These are phyloP conservation scores for Tetanocera ferruginea DNA, from an alignment of 2,888 invertebrate species.

Conservation along the genomic window DNA sequence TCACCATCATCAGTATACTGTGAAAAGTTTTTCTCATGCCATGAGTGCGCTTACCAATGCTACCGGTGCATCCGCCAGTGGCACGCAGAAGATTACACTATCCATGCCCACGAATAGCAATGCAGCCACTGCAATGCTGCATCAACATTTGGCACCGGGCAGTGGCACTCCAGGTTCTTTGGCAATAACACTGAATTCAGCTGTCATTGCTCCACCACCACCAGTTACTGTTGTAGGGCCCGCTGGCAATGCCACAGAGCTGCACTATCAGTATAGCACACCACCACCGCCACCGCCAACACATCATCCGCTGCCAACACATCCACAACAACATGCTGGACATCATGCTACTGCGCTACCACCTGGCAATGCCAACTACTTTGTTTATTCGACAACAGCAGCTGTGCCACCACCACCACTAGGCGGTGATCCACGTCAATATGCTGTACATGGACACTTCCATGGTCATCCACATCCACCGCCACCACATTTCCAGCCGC, in stretches of 20 bases:
- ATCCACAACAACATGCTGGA: constrained; percentile 41
- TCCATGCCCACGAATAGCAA: constrained; percentile 54
- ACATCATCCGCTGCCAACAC: constrained; percentile 41
- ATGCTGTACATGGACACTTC: constrained; percentile 55
- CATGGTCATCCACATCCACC: constrained; percentile 59
- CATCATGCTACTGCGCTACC: constrained; percentile 38
- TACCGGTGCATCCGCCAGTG: constrained; percentile 52
- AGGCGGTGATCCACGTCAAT: constrained; percentile 58
- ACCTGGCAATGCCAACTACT: constrained; percentile 52
- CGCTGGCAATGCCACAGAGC: constrained; percentile 42
- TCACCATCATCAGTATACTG: constrained; percentile 62
- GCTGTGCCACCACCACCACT: constrained; percentile 40
- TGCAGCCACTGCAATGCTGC: constrained; percentile 40
- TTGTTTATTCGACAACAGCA: constrained; percentile 50
- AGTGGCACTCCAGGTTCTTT: constrained; percentile 45
- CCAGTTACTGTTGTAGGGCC: constrained; percentile 40
- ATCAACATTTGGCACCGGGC: constrained; percentile 38
- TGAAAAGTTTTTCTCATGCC: constrained; percentile 66
- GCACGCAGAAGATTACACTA: constrained; percentile 50
- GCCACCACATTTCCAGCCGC: constrained; percentile 55
- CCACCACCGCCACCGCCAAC: constrained; percentile 48
- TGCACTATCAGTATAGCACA: constrained; percentile 56
- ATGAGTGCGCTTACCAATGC: constrained; percentile 63
- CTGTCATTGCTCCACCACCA: constrained; percentile 37
- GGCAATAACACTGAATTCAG: constrained; percentile 51